phyloP scores from a whole-genome alignment of 2,888 invertebrate genomes.

The Slavum lentiscoides region DNA sequence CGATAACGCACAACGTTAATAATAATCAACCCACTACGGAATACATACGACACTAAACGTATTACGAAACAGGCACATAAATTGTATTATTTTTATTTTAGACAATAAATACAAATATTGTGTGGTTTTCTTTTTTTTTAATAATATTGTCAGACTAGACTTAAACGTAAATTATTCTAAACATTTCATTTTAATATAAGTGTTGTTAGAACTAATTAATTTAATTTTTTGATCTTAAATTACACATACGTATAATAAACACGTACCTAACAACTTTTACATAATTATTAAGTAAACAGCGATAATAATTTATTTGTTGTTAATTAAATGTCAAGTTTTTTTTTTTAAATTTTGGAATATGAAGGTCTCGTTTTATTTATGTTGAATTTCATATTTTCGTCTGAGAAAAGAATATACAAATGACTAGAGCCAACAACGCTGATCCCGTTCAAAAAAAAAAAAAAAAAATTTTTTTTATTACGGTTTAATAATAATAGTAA shows the following conservation, averaged over 20 bases:
- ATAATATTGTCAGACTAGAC: slow-evolving; percentile 38
- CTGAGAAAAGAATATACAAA: slow-evolving; percentile 20
- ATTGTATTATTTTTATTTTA: slow-evolving; percentile 19
- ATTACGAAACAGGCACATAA: slow-evolving; percentile 38
- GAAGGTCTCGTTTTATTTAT: slow-evolving; percentile 17
- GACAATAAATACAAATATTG: slow-evolving; percentile 30
- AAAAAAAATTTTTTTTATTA: neutral
- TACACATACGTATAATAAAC: slow-evolving; percentile 24
- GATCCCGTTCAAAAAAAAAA: neutral
- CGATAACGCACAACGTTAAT: slow-evolving; percentile 8
- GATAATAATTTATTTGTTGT: slow-evolving; percentile 7
- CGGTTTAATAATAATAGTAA: neutral
- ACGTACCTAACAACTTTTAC: slow-evolving; percentile 8
- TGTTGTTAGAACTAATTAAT: slow-evolving; percentile 25
- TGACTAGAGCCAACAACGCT: slow-evolving; percentile 44
- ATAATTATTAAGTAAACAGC: slow-evolving; percentile 16
- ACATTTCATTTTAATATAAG: slow-evolving; percentile 2
- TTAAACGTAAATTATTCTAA: slow-evolving; percentile 38
- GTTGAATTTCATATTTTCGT: neutral
- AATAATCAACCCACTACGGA: slow-evolving; percentile 2
- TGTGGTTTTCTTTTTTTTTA: neutral
- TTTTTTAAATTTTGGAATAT: slow-evolving; percentile 9
- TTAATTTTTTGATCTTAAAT: slow-evolving; percentile 38
- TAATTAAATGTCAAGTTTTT: slow-evolving; percentile 37
- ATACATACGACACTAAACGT: slow-evolving; percentile 19